Base-by-base conservation (phyloP, 1,140 invertebrate species). In the Hyles vespertilio region DNA sequence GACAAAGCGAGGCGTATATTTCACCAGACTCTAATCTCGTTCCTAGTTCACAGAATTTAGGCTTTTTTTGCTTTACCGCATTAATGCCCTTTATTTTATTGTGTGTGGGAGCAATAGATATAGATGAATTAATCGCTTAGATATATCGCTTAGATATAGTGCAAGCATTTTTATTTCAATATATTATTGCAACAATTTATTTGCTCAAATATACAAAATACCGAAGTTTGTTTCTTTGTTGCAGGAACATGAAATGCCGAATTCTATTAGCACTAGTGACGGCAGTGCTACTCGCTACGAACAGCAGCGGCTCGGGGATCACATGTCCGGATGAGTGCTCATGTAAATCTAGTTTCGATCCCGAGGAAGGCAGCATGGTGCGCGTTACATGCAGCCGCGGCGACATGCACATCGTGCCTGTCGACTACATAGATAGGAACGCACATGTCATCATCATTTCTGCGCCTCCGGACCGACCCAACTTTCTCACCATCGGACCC, bases 401-500 rank as follows among this genome's bases (percentile, higher is more conserved):
- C 7, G 91, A 92, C 40, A 90, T 94, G 82, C 89, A 81, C 48
- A 78, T 89, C 3, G 89, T 94, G 45, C 93, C 93, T 7, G 82
- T 93, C 2, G 84, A 89, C 43, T 85, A 91, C 51, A 89, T 95
- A 73, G 92, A 92, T 67, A 66, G 84, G 0, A 89, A 91, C 51
- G 92, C 92, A 9, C 90, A 95, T 80, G 89, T 95, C 2, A 84
- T 96, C 36, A 89, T 92, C 60, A 93, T 96, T 48, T 90, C 92
- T 0, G 93, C 94, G 0, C 94, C 95, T 2, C 77, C 90, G 11
- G 81, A 91, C 44, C 63, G 58, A 5, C 90, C 90, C 9, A 96
- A 96, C 78, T 84, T 88, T 48, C 87, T 96, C 7, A 94, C 93
- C 2, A 93, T 96, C 59, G 94, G 94, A 2, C 92, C 94, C 34